Percentiles rank a stretch among this genome's conserved stretches.
These are phyloP conservation scores for Mesochorus sp. DNA, from an alignment of 2,888 invertebrate species.

Conservation along the genomic window DNA sequence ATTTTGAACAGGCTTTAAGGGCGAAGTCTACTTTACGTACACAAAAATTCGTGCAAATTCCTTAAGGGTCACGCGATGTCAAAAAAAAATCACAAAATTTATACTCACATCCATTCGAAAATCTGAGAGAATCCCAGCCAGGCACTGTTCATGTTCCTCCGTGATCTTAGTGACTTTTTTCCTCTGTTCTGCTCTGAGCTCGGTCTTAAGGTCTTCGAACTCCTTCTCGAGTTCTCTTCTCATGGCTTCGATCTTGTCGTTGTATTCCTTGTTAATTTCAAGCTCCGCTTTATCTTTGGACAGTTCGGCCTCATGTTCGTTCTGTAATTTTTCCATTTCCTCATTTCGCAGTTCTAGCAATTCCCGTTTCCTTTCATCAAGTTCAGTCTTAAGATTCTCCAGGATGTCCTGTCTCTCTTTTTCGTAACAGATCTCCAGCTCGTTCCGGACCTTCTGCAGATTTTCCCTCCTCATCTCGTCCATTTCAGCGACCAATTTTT, in stretches of 20 bases:
- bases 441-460: constrained; percentile 74
- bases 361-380: constrained; percentile 82
- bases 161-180: constrained; percentile 79
- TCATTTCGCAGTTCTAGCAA: constrained; percentile 82
- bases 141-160: constrained; percentile 79
- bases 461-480: constrained; percentile 73
- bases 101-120: constrained; percentile 86
- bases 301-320: constrained; percentile 82
- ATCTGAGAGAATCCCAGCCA: constrained; percentile 81
- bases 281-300: constrained; percentile 77
- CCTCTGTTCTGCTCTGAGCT: constrained; percentile 74
- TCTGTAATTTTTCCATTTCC: constrained; percentile 84
- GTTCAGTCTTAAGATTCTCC: constrained; percentile 82
- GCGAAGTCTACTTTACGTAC: too few relatives aligned
- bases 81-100: too few relatives aligned
- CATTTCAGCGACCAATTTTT: constrained; percentile 76
- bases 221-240: constrained; percentile 82
- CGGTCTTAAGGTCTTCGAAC: constrained; percentile 75
- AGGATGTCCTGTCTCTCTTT: constrained; percentile 80
- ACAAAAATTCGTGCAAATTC: too few relatives aligned
- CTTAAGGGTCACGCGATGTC: neutral
- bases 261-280: constrained; percentile 81
- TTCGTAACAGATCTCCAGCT: constrained; percentile 80
- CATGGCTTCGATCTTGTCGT: constrained; percentile 85
- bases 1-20: too few relatives aligned